phyloP scores from a whole-genome alignment of 2,888 invertebrate species.

The Volucella inflata region DNA sequence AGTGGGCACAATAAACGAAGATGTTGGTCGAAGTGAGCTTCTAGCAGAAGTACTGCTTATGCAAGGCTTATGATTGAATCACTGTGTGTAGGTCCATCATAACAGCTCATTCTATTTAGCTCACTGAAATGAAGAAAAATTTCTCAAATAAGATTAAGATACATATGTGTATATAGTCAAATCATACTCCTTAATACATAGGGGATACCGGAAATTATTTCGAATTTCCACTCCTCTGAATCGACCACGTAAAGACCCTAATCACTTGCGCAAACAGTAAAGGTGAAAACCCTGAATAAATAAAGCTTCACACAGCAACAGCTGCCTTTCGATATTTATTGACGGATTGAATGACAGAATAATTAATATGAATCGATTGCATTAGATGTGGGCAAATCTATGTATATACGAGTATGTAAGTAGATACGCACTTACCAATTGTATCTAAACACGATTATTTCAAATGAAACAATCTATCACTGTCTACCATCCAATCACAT shows the following conservation, averaged over 20 bases:
- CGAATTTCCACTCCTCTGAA: neutral
- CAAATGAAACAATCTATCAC: conserved; percentile 53
- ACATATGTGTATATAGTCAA: no score
- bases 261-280: conserved; percentile 44
- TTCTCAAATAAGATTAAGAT: no score
- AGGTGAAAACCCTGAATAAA: conserved; percentile 42
- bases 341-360: conserved; percentile 63
- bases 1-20: no score
- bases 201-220: neutral
- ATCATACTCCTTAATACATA: no score
- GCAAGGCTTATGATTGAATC: no score
- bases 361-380: conserved; percentile 61
- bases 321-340: conserved; percentile 44
- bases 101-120: no score
- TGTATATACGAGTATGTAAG: no score
- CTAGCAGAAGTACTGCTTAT: no score
- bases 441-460: conserved; percentile 14
- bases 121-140: no score
- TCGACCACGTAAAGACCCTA: conserved; percentile 11
- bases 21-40: no score
- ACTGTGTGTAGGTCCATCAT: no score
- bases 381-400: conserved; percentile 22
- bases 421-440: conserved; percentile 29
- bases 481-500: conserved; percentile 35
- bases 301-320: conserved; percentile 45